Conservation (phyloP, 1,140 invertebrate genomes). For the Kradibia gibbosae region DNA sequence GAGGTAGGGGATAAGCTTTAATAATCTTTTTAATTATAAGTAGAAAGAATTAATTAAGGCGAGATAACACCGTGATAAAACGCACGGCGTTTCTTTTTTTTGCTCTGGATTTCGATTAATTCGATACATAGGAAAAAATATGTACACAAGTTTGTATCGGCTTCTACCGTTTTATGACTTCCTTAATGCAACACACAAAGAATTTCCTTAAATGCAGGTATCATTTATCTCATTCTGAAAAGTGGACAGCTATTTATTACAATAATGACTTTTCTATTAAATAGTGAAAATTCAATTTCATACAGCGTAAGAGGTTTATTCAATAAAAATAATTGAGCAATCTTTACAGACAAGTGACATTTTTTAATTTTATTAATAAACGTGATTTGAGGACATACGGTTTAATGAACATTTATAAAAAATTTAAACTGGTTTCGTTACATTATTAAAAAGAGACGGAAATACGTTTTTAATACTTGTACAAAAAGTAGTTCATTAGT, state of each 20-base stretch:
- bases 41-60: too few species aligned
- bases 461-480: neutral
- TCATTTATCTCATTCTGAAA: neutral
- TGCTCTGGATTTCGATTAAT: too few species aligned
- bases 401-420: too few species aligned
- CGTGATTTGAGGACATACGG: too few species aligned
- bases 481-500: neutral
- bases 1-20: neutral
- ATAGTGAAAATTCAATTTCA: neutral
- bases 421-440: too few species aligned
- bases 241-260: neutral
- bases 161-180: neutral
- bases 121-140: slow-evolving; percentile 12
- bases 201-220: neutral
- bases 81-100: too few species aligned
- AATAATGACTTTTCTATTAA: neutral
- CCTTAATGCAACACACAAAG: neutral
- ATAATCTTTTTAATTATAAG: too few species aligned
- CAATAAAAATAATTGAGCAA: neutral
- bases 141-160: neutral
- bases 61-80: too few species aligned
- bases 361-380: neutral
- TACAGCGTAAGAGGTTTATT: neutral
- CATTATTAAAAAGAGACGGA: neutral
- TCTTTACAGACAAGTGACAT: neutral